These are phyloP conservation scores for Symphodus melops DNA, from an alignment of 2,113 vertebrate genomes.

Conservation along the genomic window DNA sequence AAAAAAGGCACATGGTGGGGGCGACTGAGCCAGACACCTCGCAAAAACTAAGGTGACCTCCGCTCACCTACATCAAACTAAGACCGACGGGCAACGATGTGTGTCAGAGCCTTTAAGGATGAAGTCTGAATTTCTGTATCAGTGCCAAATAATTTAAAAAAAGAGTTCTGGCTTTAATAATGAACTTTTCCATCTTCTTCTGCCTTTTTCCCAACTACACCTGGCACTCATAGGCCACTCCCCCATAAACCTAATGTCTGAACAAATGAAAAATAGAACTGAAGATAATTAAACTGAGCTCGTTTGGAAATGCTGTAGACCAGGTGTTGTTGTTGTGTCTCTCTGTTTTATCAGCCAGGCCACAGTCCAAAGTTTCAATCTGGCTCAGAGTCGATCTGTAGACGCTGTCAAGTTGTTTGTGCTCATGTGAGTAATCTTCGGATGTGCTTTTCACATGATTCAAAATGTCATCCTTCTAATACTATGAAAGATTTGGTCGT, in stretches of 20 bases:
- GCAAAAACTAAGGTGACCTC: no score
- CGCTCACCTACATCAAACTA: no score
- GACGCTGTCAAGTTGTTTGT: not conserved
- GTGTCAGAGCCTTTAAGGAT: no score
- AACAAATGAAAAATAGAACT: not conserved
- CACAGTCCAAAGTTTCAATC: slow-evolving; percentile 46
- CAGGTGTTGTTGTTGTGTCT: slow-evolving; percentile 29
- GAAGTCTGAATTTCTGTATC: no score
- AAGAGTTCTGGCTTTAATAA: no score
- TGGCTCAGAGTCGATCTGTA: not conserved
- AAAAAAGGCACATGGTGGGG: no score
- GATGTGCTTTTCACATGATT: not conserved
- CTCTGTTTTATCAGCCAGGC: slow-evolving; percentile 44
- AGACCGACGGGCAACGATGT: no score
- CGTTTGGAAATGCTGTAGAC: not conserved
- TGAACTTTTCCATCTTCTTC: no score
- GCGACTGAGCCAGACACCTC: no score
- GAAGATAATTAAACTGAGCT: not conserved
- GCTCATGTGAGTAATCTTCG: not conserved
- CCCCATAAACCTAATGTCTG: not conserved
- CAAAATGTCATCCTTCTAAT: not conserved
- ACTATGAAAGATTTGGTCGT: not conserved
- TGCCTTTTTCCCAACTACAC: no score
- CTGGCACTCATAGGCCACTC: no score
- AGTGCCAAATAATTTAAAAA: no score